Evolutionary conservation across 2,113 vertebrate genomes (phyloP), one percentile per base, ranked within the genome.

Genomic region (Phoenicopterus ruber): DNA sequence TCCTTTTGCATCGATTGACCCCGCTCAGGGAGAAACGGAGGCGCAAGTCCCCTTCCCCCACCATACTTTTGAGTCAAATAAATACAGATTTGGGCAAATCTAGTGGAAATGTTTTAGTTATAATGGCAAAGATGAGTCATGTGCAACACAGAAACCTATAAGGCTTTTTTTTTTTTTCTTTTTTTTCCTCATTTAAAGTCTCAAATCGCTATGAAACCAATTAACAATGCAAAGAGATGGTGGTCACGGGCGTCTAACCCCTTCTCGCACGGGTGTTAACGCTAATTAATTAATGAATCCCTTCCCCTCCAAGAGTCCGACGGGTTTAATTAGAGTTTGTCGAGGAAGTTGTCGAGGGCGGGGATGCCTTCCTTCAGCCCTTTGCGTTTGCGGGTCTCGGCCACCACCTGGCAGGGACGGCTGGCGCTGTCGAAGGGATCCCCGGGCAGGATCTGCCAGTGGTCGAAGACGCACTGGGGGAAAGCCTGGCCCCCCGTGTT

Each of bases 401-500:
- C 93, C 32, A 99, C 98, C 66, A 99, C 98, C 24, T 98, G 93
- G 71, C 65, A 94, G 1, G 99, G 99, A 14, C 99, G 98, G 96
- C 67, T 95, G 86, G 95, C 6, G 1, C 70, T 36, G 21, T 99
- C 99, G 1, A 98, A 97, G n/a, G 99, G 99, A 38, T 99, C 98
- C 40, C 99, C 99, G 0, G 98, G 98, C 34, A 99, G 98, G 94
- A 99, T 97, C 98, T 99, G 99, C 99, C 99, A 99, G 96, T 99
- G 99, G 97, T 99, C 99, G 0, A 99, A 99, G 38, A 99, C 99
- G 0, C 99, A 99, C 98, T 99, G 99, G 20, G 99, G 99, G 98
- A 99, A 99, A 19, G 99, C 99, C 94, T 99, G 99, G 58, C 99
- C 99, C 0, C 99, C 99, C 0, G 99, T 99, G 98, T 99, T 99